Evolutionary conservation across 2,113 vertebrate genomes (phyloP).

Genomic region (pig (Sus scrofa)): DNA sequence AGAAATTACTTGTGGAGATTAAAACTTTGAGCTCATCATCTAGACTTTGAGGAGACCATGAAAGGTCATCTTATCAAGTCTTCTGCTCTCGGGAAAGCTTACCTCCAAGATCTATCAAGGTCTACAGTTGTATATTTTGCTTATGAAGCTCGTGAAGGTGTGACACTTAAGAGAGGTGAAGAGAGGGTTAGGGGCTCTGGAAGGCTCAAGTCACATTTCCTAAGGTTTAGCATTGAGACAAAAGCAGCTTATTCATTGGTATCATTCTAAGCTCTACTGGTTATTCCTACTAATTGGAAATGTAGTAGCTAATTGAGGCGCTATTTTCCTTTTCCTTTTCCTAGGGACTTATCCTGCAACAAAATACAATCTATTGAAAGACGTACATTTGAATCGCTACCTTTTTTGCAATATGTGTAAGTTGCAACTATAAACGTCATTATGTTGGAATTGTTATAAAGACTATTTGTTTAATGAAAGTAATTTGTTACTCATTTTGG

Average conservation of each 20-base stretch:
- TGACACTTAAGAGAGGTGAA: too few species aligned
- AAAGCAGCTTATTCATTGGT: neutral
- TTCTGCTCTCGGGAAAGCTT: neutral
- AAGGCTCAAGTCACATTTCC: neutral
- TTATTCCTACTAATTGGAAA: neutral
- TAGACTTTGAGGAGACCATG: neutral
- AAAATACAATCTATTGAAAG: constrained; percentile 78
- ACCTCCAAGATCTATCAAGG: neutral
- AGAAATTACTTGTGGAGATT: neutral
- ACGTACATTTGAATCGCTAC: constrained; percentile 76
- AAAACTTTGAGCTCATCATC: neutral
- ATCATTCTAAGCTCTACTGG: constrained; percentile 31
- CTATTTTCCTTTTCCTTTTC: constrained; percentile 71
- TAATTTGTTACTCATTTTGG: constrained; percentile 11
- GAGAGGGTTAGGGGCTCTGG: too few species aligned
- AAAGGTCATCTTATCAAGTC: neutral
- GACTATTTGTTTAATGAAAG: too few species aligned
- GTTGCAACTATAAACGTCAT: neutral
- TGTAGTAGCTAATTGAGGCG: neutral
- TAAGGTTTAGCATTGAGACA: neutral
- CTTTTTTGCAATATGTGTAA: constrained; percentile 82
- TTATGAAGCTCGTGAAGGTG: too few species aligned
- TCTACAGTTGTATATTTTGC: neutral
- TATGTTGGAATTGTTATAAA: too few species aligned
- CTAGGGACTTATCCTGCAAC: constrained; percentile 84